Evolutionary conservation across 2,113 vertebrate genomes (phyloP).

Genomic region (Brachyhypopomus gauderio): DNA sequence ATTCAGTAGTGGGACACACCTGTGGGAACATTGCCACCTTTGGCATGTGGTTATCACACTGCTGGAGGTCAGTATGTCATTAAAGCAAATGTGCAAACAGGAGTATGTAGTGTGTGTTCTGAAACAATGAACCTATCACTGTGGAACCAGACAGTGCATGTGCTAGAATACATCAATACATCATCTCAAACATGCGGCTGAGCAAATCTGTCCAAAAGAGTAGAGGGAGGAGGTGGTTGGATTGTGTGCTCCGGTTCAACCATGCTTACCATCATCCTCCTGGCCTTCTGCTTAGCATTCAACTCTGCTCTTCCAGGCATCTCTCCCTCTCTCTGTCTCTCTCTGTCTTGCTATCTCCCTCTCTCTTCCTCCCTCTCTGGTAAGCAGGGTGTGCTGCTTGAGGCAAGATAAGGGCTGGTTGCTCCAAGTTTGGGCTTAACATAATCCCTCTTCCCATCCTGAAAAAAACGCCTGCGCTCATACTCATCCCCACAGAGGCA

Average conservation of each 20-base stretch:
- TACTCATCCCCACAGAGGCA: constrained; percentile 71
- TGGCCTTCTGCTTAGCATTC: constrained; percentile 38
- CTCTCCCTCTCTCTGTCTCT: constrained; percentile 8
- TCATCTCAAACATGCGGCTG: background rate
- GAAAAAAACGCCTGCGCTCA: constrained; percentile 58
- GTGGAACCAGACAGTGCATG: no score
- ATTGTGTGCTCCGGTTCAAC: background rate
- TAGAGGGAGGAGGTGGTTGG: no score
- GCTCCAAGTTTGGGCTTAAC: constrained; percentile 73
- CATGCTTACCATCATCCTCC: constrained; percentile 31
- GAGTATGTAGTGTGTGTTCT: no score
- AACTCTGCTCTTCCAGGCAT: constrained; percentile 45
- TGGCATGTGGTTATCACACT: no score
- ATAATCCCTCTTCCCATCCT: constrained; percentile 77
- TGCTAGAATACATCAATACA: background rate
- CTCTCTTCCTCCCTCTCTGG: constrained; percentile 69
- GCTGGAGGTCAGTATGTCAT: no score
- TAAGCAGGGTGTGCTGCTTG: constrained; percentile 64
- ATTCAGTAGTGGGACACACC: no score
- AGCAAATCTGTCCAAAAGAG: no score
- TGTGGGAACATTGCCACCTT: no score
- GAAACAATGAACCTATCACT: no score
- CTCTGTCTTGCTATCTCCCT: constrained; percentile 38
- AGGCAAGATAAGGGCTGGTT: constrained; percentile 76
- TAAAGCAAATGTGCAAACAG: no score